Evolutionary conservation across 2,797 vertebrate genomes (phyloP).

Genomic region (Rhincodon typus): DNA sequence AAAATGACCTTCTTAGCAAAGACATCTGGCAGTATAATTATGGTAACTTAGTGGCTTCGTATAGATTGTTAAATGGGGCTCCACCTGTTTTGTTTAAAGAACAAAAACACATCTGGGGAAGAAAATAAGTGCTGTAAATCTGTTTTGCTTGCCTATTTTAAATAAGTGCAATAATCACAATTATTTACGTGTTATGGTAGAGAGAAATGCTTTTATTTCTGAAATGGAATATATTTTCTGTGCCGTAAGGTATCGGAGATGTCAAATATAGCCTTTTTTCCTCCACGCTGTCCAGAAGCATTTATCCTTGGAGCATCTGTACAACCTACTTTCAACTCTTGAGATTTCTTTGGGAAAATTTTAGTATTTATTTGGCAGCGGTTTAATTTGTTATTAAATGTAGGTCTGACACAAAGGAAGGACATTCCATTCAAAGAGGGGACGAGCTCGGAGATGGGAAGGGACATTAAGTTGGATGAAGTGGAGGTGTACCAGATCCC

Average conservation of each 20-base stretch:
- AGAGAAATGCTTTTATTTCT: not conserved
- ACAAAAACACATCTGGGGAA: not conserved
- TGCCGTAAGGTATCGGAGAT: not conserved
- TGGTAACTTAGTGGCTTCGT: constrained; percentile 50
- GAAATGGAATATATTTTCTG: not conserved
- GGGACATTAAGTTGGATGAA: no score
- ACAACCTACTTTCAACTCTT: not conserved
- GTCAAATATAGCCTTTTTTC: not conserved
- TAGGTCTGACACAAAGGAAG: not conserved
- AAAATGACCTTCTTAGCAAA: constrained; percentile 44
- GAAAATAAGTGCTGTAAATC: not conserved
- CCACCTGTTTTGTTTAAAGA: constrained; percentile 30
- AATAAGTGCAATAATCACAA: not conserved
- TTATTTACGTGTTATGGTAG: not conserved
- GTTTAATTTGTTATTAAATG: not conserved
- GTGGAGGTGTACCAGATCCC: no score
- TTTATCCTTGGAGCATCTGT: not conserved
- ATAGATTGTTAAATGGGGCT: constrained; percentile 22
- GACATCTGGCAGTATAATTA: constrained; percentile 55
- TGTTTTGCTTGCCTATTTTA: not conserved
- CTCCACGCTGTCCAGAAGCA: not conserved
- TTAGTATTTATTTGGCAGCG: not conserved
- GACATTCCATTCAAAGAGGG: no score
- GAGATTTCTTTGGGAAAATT: not conserved
- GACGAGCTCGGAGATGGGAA: no score